Base-by-base conservation (phyloP, 2,797 vertebrate species). In the Pseudochaenichthys georgianus region DNA sequence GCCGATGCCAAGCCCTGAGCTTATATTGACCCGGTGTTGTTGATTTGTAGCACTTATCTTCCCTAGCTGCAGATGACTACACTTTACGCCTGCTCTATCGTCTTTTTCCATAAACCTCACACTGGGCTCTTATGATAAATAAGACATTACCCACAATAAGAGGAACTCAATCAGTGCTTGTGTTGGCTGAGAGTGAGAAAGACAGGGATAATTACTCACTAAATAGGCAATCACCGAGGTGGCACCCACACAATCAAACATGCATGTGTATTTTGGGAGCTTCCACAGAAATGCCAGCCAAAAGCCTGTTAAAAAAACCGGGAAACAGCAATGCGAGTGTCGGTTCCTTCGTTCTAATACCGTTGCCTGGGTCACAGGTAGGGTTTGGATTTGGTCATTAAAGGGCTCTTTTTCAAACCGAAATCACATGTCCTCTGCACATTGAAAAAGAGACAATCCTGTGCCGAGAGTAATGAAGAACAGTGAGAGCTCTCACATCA, bases 61-160 rank as follows among this genome's bases (percentile, higher is more conserved):
- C 64, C 58, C 16, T 34, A 61, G 77, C 71, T 74, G 73, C 75
- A 77, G 68, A 82, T 47, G 63, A 83, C 79, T 52, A 47, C 9
- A 7, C 58, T 70, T 81, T 50, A 65, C 3, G 51, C 57, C 64
- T 51, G 45, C 52, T 73, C 69, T 13, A 11, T 77, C 68, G 67
- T 62, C 60, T 50, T 23, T 31, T 12, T 10, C 48, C 63, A 62
- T 51, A 79, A 76, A 87, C 87, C 77, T 84, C 76, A 83, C 72
- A 83, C 82, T 86, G 79, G 82, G 55, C 84, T 88, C 80, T 83
- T 84, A 78, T 86, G 82, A 92, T 94, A 93, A 93, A 94, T 90
- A 93, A 91, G 91, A 90, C 89, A 90, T 91, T 90, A 87, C 70
- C 80, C 92, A 93, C 89, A 93, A 93, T 85, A 84, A 91, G 88